A percentile compares a stretch with the other conserved stretches of the same genome.
Conservation (phyloP, 2,888 invertebrate genomes). For the Archips xylosteana region DNA sequence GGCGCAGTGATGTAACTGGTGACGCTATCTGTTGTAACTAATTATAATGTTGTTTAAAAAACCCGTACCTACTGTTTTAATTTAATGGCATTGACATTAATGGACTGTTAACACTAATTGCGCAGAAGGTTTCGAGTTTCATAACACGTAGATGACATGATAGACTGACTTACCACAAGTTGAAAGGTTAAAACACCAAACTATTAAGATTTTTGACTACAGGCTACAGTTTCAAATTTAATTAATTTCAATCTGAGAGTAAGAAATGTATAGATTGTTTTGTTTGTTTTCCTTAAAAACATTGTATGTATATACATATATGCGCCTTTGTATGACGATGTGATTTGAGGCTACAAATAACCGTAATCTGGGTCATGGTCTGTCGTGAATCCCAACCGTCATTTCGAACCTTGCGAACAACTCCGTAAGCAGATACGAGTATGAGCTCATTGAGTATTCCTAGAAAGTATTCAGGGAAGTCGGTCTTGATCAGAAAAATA, state of each 20-base stretch:
- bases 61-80: slow-evolving; percentile 54
- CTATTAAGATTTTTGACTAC: background rate
- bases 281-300: slow-evolving; percentile 38
- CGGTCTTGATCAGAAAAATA: slow-evolving; percentile 37
- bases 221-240: background rate
- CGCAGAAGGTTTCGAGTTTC: slow-evolving; percentile 32
- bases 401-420: slow-evolving; percentile 53
- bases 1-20: slow-evolving; percentile 69
- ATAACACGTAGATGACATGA: slow-evolving; percentile 12
- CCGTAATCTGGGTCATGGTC: slow-evolving; percentile 77
- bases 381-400: slow-evolving; percentile 62
- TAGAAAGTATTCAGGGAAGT: slow-evolving; percentile 44
- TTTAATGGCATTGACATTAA: slow-evolving; percentile 60
- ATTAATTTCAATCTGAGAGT: background rate
- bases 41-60: slow-evolving; percentile 63
- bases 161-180: slow-evolving; percentile 7
- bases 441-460: slow-evolving; percentile 33
- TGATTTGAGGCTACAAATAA: slow-evolving; percentile 71
- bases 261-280: background rate
- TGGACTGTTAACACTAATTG: slow-evolving; percentile 39
- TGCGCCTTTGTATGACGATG: slow-evolving; percentile 48
- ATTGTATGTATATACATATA: slow-evolving; percentile 40
- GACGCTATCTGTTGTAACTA: slow-evolving; percentile 66
- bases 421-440: slow-evolving; percentile 43
- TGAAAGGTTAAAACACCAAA: slow-evolving; percentile 25